Evolutionary conservation across 2,113 vertebrate genomes (phyloP), one percentile per base, ranked within the genome.

Genomic region (Miniopterus natalensis): DNA sequence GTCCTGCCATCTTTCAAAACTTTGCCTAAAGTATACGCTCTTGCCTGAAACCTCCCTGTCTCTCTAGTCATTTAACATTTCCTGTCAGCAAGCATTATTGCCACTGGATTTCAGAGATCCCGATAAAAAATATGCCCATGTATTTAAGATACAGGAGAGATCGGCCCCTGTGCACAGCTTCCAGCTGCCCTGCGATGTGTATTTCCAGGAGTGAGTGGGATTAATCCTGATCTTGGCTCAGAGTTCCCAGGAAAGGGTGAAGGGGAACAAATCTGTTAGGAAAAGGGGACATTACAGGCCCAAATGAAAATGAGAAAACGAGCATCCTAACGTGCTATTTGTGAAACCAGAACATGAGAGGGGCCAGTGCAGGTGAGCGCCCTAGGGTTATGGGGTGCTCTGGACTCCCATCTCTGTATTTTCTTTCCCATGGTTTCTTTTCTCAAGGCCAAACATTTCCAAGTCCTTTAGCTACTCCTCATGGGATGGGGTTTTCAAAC

Each of bases 151-250:
- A 63, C 25, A 74, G 27, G 42, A 55, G 75, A 85, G 63, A 83
- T 78, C 4, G 90, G 45, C 18, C 20, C n/a, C 14, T 14, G 42
- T 79, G 25, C 63, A 74, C 63, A 90, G 75, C 57, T 87, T 53
- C n/a, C 2, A 45, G 84, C 63, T 89, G 49, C 47, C n/a, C 49
- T 57, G 49, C 70, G 83, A 70, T 47, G 11, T 20, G 0, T 71
- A 74, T 59, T 95, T 78, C 45, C 8, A 42, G 51, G 47, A 51
- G 40, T 40, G 31, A 49, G 68, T 70, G 23, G n/a, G 63, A 86
- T 83, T 71, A 51, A 79, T 63, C 70, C 47, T 91, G 31, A 94
- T 59, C n/a, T 71, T 88, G 74, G 14, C 29, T 78, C 59, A n/a
- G 14, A 87, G 75, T 29, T 70, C 31, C 63, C 31, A 47, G 63